A percentile compares a stretch with the other conserved stretches of the same genome.
These are phyloP conservation scores for Drosophila pegasa DNA, from an alignment of 2,888 invertebrate genomes.

Conservation along the genomic window DNA sequence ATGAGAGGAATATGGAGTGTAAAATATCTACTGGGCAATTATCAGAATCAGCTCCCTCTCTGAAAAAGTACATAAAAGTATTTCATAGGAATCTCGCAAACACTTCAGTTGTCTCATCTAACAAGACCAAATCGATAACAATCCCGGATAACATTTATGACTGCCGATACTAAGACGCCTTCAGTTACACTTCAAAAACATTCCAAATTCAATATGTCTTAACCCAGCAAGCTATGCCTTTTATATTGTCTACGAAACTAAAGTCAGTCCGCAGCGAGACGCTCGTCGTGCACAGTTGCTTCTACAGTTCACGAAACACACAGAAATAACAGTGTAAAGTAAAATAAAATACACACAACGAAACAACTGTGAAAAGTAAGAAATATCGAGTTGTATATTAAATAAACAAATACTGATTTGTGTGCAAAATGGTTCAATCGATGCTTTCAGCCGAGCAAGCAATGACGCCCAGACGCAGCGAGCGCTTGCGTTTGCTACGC, in stretches of 20 bases:
- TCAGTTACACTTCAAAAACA: neutral
- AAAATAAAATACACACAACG: neutral
- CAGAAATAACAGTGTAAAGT: neutral
- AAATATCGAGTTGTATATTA: neutral
- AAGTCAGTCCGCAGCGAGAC: neutral
- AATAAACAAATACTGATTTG: neutral
- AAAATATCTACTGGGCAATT: too few species aligned
- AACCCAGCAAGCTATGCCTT: constrained; percentile 1
- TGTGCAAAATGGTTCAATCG: neutral
- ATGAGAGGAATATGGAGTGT: too few species aligned
- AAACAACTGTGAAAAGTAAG: constrained; percentile 10
- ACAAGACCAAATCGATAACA: too few species aligned
- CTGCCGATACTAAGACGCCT: neutral
- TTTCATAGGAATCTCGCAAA: too few species aligned
- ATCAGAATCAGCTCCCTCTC: too few species aligned
- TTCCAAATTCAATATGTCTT: neutral
- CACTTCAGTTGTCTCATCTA: too few species aligned
- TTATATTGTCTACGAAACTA: neutral
- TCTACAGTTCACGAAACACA: neutral
- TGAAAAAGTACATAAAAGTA: too few species aligned
- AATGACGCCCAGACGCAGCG: constrained; percentile 33
- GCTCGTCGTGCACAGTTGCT: neutral
- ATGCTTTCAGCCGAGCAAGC: neutral
- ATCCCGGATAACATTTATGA: too few species aligned
- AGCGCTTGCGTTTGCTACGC: constrained; percentile 22